Evolutionary conservation across 2,797 vertebrate genomes (phyloP).

Genomic region (Chelonia mydas): DNA sequence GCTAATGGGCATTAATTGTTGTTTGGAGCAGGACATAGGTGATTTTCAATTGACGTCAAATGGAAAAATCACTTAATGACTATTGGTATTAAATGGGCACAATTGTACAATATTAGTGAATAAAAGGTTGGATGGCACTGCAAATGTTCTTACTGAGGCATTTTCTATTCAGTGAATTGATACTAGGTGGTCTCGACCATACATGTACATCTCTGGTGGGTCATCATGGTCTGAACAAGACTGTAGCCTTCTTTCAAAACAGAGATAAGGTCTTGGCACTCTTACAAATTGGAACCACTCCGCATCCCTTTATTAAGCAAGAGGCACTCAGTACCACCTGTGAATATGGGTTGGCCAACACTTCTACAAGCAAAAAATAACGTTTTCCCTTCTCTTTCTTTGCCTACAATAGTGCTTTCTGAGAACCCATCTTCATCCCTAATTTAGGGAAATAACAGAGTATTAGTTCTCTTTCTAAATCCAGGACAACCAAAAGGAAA

Average conservation of each 20-base stretch:
- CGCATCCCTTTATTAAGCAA: background rate
- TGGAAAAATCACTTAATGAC: conserved; percentile 80
- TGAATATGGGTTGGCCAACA: background rate
- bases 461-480: background rate
- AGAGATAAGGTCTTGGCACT: background rate
- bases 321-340: background rate
- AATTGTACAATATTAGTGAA: conserved; percentile 77
- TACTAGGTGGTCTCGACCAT: conserved; percentile 36
- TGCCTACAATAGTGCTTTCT: background rate
- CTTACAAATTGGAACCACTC: background rate
- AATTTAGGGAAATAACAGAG: background rate
- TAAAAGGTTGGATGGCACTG: conserved; percentile 71
- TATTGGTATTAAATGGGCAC: conserved; percentile 77
- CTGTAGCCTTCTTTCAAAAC: background rate
- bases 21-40: conserved; percentile 81
- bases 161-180: conserved; percentile 51
- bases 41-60: conserved; percentile 80
- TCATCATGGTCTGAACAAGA: conserved; percentile 16
- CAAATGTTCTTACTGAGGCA: conserved; percentile 51
- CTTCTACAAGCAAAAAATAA: background rate
- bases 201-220: conserved; percentile 39
- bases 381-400: background rate
- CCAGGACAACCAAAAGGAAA: background rate
- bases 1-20: conserved; percentile 81
- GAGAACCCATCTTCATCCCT: background rate